Base-by-base conservation (phyloP, 2,113 vertebrate species). In the Pterophyllum scalare region DNA sequence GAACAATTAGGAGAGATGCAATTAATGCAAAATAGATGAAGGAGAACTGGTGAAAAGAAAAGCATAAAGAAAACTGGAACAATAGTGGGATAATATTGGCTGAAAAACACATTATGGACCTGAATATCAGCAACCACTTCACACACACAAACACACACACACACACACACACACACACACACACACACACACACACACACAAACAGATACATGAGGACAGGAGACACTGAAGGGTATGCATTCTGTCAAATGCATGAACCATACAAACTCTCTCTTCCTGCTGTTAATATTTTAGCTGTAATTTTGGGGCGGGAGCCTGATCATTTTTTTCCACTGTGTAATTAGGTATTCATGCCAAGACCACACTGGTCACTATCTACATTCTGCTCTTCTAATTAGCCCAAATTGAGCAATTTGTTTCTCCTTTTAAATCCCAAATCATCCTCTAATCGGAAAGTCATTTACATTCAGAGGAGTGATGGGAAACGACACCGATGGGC, bases 21-120 rank as follows among this genome's bases (percentile, higher is more conserved):
- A 93, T 94, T 88, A 92, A 93, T 91, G 88, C 77, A 90, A 91
- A 93, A 93, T 80, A 89, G 87, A 89, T 89, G 88, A 91, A 91
- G 83, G 74, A 84, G 88, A 87, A 84, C 90, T 92, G 87, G 87
- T 93, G 90, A 94, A 93, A 93, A 91, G 91, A 91, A 88, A 79
- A 40, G 77, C 56, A 24, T 56, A 87, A 89, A 86, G 87, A 89
- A 89, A 83, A 75, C 43, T 28, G 33, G 60, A 87, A 93, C 85
- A 93, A 92, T 84, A 80, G 88, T 54, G 26, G 6, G 19, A 54
- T 72, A 72, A 86, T 80, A 89, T 85, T 83, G 77, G 61, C 65
- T 77, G 82, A 75, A 84, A 90, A 90, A 87, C 91, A 86, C 59
- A 93, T 91, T 84, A 67, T 82, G 54, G 65, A 59, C 20, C 79